phyloP scores from a whole-genome alignment of 1,140 invertebrate species.

The Globodera rostochiensis region DNA sequence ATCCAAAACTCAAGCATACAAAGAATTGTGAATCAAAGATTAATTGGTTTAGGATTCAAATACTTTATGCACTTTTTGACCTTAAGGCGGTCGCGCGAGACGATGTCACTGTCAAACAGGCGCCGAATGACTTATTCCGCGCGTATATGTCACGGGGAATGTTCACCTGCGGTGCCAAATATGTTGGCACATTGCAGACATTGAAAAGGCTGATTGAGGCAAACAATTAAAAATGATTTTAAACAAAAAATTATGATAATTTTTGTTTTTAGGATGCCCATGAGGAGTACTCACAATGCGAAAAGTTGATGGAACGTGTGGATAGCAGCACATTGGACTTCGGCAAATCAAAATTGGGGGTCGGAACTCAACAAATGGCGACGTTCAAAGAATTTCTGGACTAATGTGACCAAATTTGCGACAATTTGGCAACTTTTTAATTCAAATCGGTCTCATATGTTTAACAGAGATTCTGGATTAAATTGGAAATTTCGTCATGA shows the following conservation, averaged over 20 bases:
- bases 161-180: not conserved
- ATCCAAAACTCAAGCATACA: too few relatives aligned
- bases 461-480: too few relatives aligned
- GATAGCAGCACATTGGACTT: not conserved
- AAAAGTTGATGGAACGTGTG: not conserved
- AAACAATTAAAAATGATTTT: not conserved
- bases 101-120: too few relatives aligned
- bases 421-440: too few relatives aligned
- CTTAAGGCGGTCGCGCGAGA: too few relatives aligned
- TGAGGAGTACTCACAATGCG: not conserved
- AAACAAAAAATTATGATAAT: too few relatives aligned
- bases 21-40: too few relatives aligned
- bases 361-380: not conserved
- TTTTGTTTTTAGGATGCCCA: not conserved
- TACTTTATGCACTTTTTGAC: too few relatives aligned
- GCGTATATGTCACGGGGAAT: not conserved
- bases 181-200: not conserved
- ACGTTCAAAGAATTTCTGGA: not conserved
- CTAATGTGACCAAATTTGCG: too few relatives aligned
- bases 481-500: too few relatives aligned
- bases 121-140: not conserved
- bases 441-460: too few relatives aligned
- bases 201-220: not conserved
- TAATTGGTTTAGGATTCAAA: too few relatives aligned
- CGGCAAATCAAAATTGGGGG: not conserved